phyloP scores from a whole-genome alignment of 2,113 vertebrate genomes.

The Myxocyprinus asiaticus region DNA sequence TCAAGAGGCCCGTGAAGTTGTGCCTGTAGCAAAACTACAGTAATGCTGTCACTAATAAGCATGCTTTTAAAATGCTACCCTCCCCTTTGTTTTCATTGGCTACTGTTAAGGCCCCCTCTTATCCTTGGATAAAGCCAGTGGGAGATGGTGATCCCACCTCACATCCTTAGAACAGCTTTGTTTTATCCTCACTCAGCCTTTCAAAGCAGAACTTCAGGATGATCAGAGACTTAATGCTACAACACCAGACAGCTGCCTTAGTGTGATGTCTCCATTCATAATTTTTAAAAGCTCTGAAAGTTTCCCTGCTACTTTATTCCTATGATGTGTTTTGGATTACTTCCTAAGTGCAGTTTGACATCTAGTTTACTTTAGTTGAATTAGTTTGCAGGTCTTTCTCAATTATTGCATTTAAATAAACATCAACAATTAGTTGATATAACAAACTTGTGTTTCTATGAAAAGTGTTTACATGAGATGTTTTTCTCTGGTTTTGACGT shows the following conservation, averaged over 20 bases:
- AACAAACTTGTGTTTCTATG: too few species aligned
- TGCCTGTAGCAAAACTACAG: constrained; percentile 21
- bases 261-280: constrained; percentile 10
- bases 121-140: constrained; percentile 14
- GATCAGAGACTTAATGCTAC: constrained; percentile 1
- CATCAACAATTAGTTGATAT: too few species aligned
- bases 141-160: not conserved
- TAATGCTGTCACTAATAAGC: constrained; percentile 44
- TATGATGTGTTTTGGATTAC: constrained; percentile 2
- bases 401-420: too few species aligned
- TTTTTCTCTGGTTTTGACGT: too few species aligned
- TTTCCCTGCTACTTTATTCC: not conserved
- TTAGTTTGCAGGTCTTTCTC: not conserved
- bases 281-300: constrained; percentile 19
- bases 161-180: not conserved
- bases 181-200: not conserved
- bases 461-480: too few species aligned
- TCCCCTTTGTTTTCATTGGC: constrained; percentile 34
- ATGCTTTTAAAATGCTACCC: constrained; percentile 15
- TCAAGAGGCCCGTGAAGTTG: constrained; percentile 39
- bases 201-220: constrained; percentile 22
- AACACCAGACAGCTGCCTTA: constrained; percentile 8
- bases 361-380: not conserved
- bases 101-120: constrained; percentile 7
- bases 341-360: not conserved